These are phyloP conservation scores for Leptogaster cylindrica DNA, from an alignment of 2,888 invertebrate species.

Conservation along the genomic window DNA sequence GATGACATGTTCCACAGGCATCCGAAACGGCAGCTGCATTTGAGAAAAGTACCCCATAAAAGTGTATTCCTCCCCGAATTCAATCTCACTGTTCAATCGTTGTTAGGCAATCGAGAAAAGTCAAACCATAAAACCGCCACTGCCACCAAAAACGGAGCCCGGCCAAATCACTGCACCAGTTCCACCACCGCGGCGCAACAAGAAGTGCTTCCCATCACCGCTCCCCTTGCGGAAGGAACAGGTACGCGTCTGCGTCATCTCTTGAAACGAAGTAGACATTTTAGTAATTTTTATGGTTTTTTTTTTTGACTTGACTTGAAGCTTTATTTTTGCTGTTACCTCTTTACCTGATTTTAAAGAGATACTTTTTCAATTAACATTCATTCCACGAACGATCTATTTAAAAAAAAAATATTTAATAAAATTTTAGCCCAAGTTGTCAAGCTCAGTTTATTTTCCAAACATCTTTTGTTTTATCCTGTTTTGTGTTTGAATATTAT, in stretches of 20 bases:
- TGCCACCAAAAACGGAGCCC: constrained; percentile 68
- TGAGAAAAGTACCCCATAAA: constrained; percentile 70
- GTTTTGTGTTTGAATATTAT: too few relatives aligned
- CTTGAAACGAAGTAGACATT: too few relatives aligned
- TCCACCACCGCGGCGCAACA: constrained; percentile 71
- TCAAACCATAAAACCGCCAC: constrained; percentile 64
- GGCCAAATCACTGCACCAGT: constrained; percentile 60
- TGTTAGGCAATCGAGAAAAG: constrained; percentile 57
- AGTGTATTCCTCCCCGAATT: too few relatives aligned
- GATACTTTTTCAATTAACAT: constrained; percentile 16
- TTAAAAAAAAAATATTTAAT: too few relatives aligned
- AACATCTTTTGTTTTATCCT: too few relatives aligned
- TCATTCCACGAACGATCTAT: too few relatives aligned
- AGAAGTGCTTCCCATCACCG: constrained; percentile 65
- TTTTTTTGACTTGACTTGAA: too few relatives aligned
- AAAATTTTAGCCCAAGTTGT: too few relatives aligned
- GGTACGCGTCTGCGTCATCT: constrained; percentile 63
- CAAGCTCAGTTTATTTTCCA: too few relatives aligned
- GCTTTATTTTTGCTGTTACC: constrained; percentile 21
- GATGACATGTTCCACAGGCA: constrained; percentile 95
- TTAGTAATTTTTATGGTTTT: too few relatives aligned
- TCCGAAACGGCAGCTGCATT: constrained; percentile 83
- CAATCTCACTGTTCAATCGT: background rate
- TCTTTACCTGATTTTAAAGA: constrained; percentile 2
- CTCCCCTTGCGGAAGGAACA: constrained; percentile 62